A percentile compares a stretch with the other conserved stretches of the same genome.
Conservation (phyloP, 2,888 invertebrate genomes). For the Drosophila affinis region DNA sequence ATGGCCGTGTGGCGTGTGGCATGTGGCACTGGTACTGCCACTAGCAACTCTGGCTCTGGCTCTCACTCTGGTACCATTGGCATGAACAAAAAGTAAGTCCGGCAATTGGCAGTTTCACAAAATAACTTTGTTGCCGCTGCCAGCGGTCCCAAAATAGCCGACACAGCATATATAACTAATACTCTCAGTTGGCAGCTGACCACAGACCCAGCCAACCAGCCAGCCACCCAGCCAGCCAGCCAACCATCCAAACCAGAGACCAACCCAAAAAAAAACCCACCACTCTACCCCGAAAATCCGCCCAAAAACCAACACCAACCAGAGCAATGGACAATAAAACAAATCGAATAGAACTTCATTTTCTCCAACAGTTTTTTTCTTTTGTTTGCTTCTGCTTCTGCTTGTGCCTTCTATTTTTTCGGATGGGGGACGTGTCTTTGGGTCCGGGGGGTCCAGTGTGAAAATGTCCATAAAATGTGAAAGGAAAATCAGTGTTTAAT, state of each 20-base stretch:
- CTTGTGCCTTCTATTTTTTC: conserved; percentile 10
- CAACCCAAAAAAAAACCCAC: conserved; percentile 9
- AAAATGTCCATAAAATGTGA: conserved; percentile 49
- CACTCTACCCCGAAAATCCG: conserved; percentile 13
- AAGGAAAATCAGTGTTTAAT: conserved; percentile 73
- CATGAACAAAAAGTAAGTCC: conserved; percentile 48
- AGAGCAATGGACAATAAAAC: conserved; percentile 68
- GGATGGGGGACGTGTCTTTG: conserved; percentile 34
- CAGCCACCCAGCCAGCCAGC: too few species aligned
- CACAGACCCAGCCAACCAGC: conserved; percentile 37
- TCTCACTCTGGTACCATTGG: conserved; percentile 16
- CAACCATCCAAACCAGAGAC: conserved; percentile 35
- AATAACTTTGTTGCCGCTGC: conserved; percentile 61
- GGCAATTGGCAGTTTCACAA: conserved; percentile 71
- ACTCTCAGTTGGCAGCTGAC: conserved; percentile 62
- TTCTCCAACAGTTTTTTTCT: conserved; percentile 41
- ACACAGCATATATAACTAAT: conserved; percentile 67
- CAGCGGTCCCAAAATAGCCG: conserved; percentile 47
- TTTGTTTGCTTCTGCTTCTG: neutral
- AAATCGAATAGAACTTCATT: conserved; percentile 70
- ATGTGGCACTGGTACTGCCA: neutral
- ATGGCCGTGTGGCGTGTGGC: conserved; percentile 38
- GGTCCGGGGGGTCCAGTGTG: conserved; percentile 22
- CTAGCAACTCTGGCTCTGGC: neutral
- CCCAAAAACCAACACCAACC: conserved; percentile 3